These are phyloP conservation scores for Eolophus roseicapilla DNA, from an alignment of 2,113 vertebrate species.

Conservation along the genomic window DNA sequence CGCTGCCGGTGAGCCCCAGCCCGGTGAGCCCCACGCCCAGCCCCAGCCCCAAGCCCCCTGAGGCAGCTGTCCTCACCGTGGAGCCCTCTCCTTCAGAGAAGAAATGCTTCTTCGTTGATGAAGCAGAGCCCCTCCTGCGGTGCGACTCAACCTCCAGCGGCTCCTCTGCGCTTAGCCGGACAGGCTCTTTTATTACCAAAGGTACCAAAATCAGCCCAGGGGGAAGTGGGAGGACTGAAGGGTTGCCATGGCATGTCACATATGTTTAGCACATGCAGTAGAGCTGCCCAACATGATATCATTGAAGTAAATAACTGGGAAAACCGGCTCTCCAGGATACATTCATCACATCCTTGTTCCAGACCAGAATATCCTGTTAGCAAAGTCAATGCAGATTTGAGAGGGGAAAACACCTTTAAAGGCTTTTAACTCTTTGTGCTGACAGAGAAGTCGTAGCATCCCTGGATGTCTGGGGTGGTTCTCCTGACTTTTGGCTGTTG, in stretches of 20 bases:
- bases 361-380: not conserved
- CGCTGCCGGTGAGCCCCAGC: constrained; percentile 79
- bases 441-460: not conserved
- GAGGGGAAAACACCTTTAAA: not conserved
- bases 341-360: not conserved
- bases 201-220: constrained; percentile 64
- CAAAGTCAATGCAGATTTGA: not conserved
- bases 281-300: fast-evolving
- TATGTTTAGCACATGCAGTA: fast-evolving
- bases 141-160: constrained; percentile 97
- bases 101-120: constrained; percentile 92
- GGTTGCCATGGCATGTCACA: fast-evolving
- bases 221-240: fast-evolving
- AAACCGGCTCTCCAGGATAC: not conserved
- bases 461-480: not conserved
- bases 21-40: constrained; percentile 71
- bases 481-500: not conserved
- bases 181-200: constrained; percentile 98
- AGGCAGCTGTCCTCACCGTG: constrained; percentile 73
- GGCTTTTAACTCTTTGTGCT: not conserved
- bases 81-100: constrained; percentile 89
- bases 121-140: constrained; percentile 93
- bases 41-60: constrained; percentile 79
- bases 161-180: constrained; percentile 93
- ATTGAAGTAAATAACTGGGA: not conserved